Conservation (phyloP, 2,797 vertebrate species). For the Leucoraja ocellata region DNA sequence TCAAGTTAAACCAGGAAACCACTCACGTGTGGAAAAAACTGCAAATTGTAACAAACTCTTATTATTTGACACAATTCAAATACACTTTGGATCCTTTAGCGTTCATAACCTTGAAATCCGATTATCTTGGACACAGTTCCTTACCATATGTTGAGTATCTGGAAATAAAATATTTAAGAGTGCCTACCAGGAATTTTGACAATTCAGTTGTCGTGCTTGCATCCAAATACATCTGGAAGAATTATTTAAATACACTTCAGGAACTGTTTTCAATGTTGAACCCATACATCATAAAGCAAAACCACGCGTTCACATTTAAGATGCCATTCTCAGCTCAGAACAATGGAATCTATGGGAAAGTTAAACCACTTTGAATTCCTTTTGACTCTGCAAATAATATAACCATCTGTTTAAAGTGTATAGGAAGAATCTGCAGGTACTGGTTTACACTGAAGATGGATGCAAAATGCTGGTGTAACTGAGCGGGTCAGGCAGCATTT, state of each 20-base stretch:
- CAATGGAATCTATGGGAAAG: not conserved
- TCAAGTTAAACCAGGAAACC: not conserved
- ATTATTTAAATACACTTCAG: not conserved
- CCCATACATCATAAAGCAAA: not conserved
- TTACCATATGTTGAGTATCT: not conserved
- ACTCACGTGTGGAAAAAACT: not conserved
- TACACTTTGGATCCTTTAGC: constrained; percentile 40
- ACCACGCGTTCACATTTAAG: not conserved
- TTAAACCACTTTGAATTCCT: not conserved
- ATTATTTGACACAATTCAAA: not conserved
- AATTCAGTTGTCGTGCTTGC: not conserved
- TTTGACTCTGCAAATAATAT: not conserved
- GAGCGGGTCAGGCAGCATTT: too few relatives aligned
- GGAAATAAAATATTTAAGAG: constrained; percentile 12
- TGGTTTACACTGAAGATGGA: too few relatives aligned
- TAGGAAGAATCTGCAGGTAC: too few relatives aligned
- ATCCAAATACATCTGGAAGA: not conserved
- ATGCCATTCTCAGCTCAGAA: not conserved
- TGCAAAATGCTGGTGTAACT: too few relatives aligned
- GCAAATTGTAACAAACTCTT: not conserved
- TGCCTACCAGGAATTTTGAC: not conserved
- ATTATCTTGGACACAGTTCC: not conserved
- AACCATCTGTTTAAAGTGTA: not conserved
- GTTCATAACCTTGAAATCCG: constrained; percentile 48
- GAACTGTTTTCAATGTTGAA: not conserved